A percentile compares a stretch with the other conserved stretches of the same genome.
These are phyloP conservation scores for Athalia circularis DNA, from an alignment of 2,888 invertebrate species.

Conservation along the genomic window DNA sequence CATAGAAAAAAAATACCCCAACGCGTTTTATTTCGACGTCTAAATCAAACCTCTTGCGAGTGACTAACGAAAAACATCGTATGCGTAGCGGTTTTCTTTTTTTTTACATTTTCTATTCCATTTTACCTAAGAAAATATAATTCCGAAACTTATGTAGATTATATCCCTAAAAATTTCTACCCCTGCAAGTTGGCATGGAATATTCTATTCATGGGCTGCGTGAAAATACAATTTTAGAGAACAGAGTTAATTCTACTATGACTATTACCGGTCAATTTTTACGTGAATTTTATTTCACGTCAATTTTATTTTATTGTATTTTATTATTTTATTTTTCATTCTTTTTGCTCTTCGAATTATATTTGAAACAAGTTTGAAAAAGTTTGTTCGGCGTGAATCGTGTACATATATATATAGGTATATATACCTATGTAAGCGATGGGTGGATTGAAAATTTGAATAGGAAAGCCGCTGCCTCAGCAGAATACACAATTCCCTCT, in stretches of 20 bases:
- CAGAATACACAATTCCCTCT: slow-evolving; percentile 31
- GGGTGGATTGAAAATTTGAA: slow-evolving; percentile 40
- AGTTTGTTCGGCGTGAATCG: no score
- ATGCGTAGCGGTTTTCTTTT: neutral
- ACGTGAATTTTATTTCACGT: no score
- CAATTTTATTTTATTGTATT: neutral
- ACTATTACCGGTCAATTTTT: no score
- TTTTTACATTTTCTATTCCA: neutral
- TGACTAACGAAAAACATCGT: slow-evolving; percentile 3
- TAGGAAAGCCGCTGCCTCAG: slow-evolving; percentile 5
- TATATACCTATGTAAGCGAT: neutral
- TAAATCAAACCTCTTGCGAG: slow-evolving; percentile 26
- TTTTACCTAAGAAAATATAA: neutral
- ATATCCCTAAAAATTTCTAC: neutral
- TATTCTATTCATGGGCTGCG: no score
- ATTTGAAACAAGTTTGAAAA: neutral
- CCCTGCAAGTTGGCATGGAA: no score
- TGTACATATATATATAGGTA: no score
- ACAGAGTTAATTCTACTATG: no score
- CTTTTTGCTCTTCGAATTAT: neutral
- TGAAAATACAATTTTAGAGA: no score
- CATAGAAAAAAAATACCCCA: neutral
- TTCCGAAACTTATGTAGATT: no score
- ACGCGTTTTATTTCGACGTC: slow-evolving; percentile 33
- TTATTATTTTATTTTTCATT: neutral